Conservation (phyloP, 2,888 invertebrate genomes). For the Autographa gamma region DNA sequence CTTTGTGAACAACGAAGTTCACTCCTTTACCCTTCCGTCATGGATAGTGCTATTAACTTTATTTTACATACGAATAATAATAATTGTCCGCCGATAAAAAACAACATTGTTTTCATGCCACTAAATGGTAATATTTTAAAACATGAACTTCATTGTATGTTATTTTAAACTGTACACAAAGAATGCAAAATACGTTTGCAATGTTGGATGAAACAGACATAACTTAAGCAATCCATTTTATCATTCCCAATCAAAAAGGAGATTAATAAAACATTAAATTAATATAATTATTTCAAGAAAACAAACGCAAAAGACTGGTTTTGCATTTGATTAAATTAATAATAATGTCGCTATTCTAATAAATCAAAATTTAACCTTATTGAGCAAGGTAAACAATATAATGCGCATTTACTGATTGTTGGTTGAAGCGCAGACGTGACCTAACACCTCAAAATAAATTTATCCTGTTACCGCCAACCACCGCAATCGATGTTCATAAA, state of each 20-base stretch:
- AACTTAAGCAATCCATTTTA: conserved; percentile 14
- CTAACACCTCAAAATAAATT: conserved; percentile 36
- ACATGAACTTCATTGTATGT: conserved; percentile 32
- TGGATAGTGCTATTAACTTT: conserved; percentile 48
- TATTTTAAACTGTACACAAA: conserved; percentile 37
- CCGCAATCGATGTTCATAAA: conserved; percentile 20
- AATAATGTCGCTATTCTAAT: conserved; percentile 13
- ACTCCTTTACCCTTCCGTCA: conserved; percentile 67
- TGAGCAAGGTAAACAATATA: conserved; percentile 26
- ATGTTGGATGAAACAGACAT: conserved; percentile 36
- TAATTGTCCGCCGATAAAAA: conserved; percentile 54
- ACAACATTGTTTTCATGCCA: conserved; percentile 55
- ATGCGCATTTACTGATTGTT: conserved; percentile 31
- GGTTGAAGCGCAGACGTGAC: conserved; percentile 29
- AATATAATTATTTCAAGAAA: conserved; percentile 21
- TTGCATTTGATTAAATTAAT: conserved; percentile 27
- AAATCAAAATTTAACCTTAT: conserved; percentile 28
- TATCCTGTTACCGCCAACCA: conserved; percentile 34
- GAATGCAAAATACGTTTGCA: conserved; percentile 28
- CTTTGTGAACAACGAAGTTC: conserved; percentile 61
- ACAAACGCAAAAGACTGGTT: conserved; percentile 13
- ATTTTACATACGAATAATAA: conserved; percentile 60
- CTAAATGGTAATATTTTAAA: conserved; percentile 57
- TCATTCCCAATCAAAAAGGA: conserved; percentile 21
- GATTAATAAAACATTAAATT: conserved; percentile 1